These are phyloP conservation scores for Arvicanthis niloticus DNA, from an alignment of 2,113 vertebrate species.

Conservation along the genomic window DNA sequence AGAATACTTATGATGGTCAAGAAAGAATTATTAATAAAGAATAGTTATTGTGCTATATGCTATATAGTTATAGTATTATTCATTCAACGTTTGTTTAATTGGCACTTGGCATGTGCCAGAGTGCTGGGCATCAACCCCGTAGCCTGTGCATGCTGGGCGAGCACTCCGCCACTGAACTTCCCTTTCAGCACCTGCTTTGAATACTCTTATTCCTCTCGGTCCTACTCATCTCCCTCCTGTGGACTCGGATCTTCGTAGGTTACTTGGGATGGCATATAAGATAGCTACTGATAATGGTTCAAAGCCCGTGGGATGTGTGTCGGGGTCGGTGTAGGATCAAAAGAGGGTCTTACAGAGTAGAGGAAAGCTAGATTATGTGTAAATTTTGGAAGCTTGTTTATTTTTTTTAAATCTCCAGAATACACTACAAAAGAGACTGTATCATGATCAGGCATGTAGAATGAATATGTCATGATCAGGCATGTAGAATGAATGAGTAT, in stretches of 20 bases:
- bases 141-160: background rate
- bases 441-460: background rate
- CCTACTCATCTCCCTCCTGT: background rate
- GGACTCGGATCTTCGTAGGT: background rate
- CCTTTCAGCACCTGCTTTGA: background rate
- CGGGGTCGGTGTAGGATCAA: background rate
- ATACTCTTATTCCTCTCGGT: background rate
- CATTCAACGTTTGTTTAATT: background rate
- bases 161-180: background rate
- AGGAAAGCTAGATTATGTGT: background rate
- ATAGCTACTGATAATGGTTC: background rate
- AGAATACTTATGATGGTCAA: background rate
- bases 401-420: background rate
- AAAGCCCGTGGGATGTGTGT: background rate
- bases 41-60: slow-evolving; percentile 17
- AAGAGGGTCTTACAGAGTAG: background rate
- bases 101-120: background rate
- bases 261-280: background rate
- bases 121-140: background rate
- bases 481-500: background rate
- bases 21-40: slow-evolving; percentile 2
- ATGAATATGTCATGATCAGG: background rate
- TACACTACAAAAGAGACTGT: background rate
- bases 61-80: background rate
- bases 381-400: background rate